Percentiles rank a stretch among this genome's conserved stretches.
Evolutionary conservation across 2,888 invertebrate species (phyloP).

Genomic region (Drymonia ruficornis): DNA sequence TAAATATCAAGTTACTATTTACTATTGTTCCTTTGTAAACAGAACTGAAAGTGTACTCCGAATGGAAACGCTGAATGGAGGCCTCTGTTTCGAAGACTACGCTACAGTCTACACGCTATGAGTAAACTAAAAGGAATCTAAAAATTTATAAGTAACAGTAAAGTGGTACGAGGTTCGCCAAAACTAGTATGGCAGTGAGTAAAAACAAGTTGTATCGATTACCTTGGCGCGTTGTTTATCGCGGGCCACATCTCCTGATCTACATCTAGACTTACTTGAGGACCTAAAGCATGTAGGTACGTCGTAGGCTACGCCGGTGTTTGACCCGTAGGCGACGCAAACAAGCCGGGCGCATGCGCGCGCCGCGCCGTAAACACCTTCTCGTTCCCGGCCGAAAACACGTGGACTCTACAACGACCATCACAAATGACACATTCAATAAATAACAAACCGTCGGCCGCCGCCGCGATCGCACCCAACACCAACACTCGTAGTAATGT

Average conservation of each 20-base stretch:
- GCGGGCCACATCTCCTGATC: constrained; percentile 53
- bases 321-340: constrained; percentile 74
- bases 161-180: constrained; percentile 28
- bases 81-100: background rate
- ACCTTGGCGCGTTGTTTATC: constrained; percentile 36
- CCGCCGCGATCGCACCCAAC: constrained; percentile 80
- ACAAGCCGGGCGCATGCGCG: constrained; percentile 78
- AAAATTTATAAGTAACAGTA: constrained; percentile 31
- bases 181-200: constrained; percentile 24
- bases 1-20: constrained; percentile 38
- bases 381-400: constrained; percentile 64
- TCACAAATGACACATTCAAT: constrained; percentile 44
- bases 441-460: constrained; percentile 75
- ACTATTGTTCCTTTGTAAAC: constrained; percentile 30
- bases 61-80: constrained; percentile 18
- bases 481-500: constrained; percentile 89
- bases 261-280: constrained; percentile 72
- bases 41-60: constrained; percentile 22
- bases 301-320: constrained; percentile 75
- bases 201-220: constrained; percentile 39
- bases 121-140: constrained; percentile 7
- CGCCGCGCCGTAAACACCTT: constrained; percentile 75
- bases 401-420: constrained; percentile 59
- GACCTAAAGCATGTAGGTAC: constrained; percentile 60
- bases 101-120: background rate